A percentile compares a stretch with the other conserved stretches of the same genome.
These are phyloP conservation scores for Tinea pellionella DNA, from an alignment of 2,888 invertebrate genomes.

Conservation along the genomic window DNA sequence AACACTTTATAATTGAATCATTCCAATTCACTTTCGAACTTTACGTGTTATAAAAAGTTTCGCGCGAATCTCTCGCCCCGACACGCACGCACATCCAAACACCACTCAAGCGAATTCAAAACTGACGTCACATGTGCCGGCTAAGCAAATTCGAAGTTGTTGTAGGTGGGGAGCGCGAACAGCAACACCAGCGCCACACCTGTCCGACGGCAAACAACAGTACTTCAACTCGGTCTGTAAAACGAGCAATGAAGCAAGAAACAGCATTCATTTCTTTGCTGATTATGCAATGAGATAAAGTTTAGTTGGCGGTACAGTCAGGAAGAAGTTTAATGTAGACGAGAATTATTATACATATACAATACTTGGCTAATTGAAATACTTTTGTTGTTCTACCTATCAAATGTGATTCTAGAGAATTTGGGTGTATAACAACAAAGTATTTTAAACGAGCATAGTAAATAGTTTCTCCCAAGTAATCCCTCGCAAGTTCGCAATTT, in stretches of 20 bases:
- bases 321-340: conserved; percentile 35
- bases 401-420: no score
- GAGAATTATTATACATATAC: conserved; percentile 25
- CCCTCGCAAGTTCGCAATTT: no score
- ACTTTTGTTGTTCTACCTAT: conserved; percentile 19
- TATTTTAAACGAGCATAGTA: no score
- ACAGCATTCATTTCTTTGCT: conserved; percentile 26
- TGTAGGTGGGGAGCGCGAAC: not conserved
- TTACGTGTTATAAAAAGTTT: conserved; percentile 8
- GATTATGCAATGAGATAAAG: conserved; percentile 28
- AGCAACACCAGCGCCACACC: not conserved
- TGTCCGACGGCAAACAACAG: not conserved
- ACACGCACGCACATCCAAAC: not conserved
- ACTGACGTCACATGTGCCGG: not conserved
- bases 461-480: no score
- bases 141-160: not conserved
- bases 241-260: conserved; percentile 25
- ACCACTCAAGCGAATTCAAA: not conserved
- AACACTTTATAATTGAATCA: not conserved
- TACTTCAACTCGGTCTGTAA: conserved; percentile 9
- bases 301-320: conserved; percentile 26
- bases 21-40: not conserved
- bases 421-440: no score
- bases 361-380: conserved; percentile 28
- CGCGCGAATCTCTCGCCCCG: not conserved